Conservation (phyloP, 2,888 invertebrate genomes). For the Spilosoma lubricipeda region DNA sequence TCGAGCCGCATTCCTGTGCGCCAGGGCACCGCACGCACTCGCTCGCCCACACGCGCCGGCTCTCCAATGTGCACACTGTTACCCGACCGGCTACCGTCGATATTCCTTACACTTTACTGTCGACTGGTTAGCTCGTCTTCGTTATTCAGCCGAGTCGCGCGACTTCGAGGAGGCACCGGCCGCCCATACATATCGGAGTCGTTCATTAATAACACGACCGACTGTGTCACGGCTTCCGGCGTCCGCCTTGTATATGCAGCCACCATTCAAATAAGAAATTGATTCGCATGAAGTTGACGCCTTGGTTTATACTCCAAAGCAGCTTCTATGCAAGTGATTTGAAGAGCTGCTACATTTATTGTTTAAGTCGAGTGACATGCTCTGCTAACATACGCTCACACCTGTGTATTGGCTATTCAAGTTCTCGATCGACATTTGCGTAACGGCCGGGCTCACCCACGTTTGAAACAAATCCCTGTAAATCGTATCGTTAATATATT, state of each 20-base stretch:
- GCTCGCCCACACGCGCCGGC: constrained; percentile 74
- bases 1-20: constrained; percentile 84
- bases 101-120: constrained; percentile 27
- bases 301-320: constrained; percentile 61
- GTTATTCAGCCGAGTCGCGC: constrained; percentile 53
- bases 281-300: constrained; percentile 70
- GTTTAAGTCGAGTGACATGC: constrained; percentile 46
- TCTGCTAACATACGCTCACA: constrained; percentile 23
- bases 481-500: constrained; percentile 69
- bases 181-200: constrained; percentile 65
- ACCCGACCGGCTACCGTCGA: constrained; percentile 46
- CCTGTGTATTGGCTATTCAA: constrained; percentile 39
- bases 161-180: constrained; percentile 56
- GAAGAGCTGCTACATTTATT: constrained; percentile 53
- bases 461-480: constrained; percentile 55
- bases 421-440: constrained; percentile 44
- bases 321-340: constrained; percentile 55
- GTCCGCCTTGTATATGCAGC: constrained; percentile 55
- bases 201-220: constrained; percentile 81
- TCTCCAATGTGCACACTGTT: constrained; percentile 51
- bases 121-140: constrained; percentile 34
- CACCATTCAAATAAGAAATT: constrained; percentile 77
- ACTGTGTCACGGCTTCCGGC: constrained; percentile 81
- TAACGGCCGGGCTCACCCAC: constrained; percentile 56
- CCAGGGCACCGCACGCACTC: constrained; percentile 75